Evolutionary conservation across 2,113 vertebrate species (phyloP).

Genomic region (Podarcis raffonei): DNA sequence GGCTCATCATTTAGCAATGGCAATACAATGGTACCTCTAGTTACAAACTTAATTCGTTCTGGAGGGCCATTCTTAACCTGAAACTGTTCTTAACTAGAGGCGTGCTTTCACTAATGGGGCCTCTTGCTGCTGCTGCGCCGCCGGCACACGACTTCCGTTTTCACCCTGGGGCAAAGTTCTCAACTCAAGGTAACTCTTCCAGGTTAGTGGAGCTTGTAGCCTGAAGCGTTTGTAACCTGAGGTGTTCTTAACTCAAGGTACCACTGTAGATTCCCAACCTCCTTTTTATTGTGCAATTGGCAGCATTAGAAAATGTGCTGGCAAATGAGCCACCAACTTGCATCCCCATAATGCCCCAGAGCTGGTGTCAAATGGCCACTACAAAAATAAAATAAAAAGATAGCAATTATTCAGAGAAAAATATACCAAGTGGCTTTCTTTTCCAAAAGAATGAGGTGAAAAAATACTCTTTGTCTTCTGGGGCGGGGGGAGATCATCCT

Average conservation of each 20-base stretch:
- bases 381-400: background rate
- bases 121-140: too few relatives aligned
- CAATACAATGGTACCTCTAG: background rate
- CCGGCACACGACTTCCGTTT: too few relatives aligned
- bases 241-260: background rate
- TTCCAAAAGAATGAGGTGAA: background rate
- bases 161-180: too few relatives aligned
- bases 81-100: too few relatives aligned
- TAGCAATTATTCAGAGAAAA: background rate
- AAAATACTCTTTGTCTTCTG: background rate
- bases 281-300: background rate
- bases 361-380: background rate
- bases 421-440: background rate
- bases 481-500: background rate
- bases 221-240: too few relatives aligned
- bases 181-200: too few relatives aligned
- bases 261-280: background rate
- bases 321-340: background rate
- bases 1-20: background rate
- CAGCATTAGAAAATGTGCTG: background rate
- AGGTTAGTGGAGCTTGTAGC: too few relatives aligned
- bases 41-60: fast-evolving
- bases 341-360: too few relatives aligned
- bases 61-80: too few relatives aligned
- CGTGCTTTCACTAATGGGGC: too few relatives aligned